phyloP scores from a whole-genome alignment of 2,113 vertebrate genomes.

The Marmota monax region DNA sequence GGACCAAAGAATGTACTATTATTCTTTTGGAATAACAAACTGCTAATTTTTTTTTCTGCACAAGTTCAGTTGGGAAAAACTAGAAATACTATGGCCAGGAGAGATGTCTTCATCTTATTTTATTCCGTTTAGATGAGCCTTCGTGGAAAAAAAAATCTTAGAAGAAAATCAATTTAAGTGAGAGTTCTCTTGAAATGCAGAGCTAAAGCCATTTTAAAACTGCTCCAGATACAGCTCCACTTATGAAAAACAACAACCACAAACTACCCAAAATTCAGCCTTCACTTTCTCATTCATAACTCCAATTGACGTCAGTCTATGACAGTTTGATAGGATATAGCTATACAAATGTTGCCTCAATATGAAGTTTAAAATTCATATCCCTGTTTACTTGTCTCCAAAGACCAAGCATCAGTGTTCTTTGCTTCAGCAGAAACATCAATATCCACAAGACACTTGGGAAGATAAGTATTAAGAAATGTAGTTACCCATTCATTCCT shows the following conservation, averaged over 20 bases:
- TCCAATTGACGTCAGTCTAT: not conserved
- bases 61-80: not conserved
- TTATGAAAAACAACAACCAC: not conserved
- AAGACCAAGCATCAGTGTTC: slow-evolving; percentile 38
- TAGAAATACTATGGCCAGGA: not conserved
- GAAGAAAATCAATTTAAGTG: slow-evolving; percentile 61
- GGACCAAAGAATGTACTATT: not conserved
- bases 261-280: slow-evolving; percentile 1
- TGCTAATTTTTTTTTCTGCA: not conserved
- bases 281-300: slow-evolving; percentile 32
- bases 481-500: slow-evolving; percentile 22
- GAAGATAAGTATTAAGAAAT: slow-evolving; percentile 35
- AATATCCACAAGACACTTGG: slow-evolving; percentile 10
- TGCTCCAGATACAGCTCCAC: not conserved
- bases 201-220: slow-evolving; percentile 44
- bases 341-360: not conserved
- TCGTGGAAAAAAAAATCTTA: not conserved
- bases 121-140: slow-evolving; percentile 47
- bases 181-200: slow-evolving; percentile 17
- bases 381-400: slow-evolving; percentile 34
- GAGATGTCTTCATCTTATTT: not conserved
- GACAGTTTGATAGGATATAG: not conserved
- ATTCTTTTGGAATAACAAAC: slow-evolving; percentile 42
- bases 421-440: slow-evolving; percentile 30
- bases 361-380: slow-evolving; percentile 52